Percentiles rank a stretch among this genome's conserved stretches.
Conservation (phyloP, 23 tunicate species). For the Halocynthia roretzi region DNA sequence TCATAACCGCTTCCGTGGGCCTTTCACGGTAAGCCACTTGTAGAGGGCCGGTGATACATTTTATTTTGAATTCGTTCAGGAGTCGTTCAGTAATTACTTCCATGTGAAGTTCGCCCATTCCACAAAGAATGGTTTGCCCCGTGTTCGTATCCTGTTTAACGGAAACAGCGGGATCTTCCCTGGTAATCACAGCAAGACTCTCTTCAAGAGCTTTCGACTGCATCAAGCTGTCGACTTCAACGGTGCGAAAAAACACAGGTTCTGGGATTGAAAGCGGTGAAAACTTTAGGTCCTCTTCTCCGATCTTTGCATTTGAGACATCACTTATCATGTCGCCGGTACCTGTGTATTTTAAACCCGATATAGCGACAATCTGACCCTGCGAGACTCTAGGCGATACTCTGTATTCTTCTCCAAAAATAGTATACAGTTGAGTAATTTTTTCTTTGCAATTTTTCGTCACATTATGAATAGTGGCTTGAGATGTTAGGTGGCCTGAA, state of each 20-base stretch:
- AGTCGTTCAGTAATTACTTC: conserved; percentile 67
- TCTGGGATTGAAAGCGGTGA: conserved; percentile 68
- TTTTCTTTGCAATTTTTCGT: conserved; percentile 54
- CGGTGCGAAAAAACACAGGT: conserved; percentile 75
- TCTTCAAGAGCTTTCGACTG: conserved; percentile 53
- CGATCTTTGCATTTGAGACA: background rate
- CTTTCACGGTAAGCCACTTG: conserved; percentile 81
- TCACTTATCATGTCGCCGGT: conserved; percentile 76
- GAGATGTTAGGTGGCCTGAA: conserved; percentile 46
- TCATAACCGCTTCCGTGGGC: conserved; percentile 15
- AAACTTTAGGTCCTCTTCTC: background rate
- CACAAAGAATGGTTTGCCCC: conserved; percentile 65
- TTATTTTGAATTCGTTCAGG: conserved; percentile 58
- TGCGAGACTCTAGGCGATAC: conserved; percentile 17
- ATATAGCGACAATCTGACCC: conserved; percentile 55
- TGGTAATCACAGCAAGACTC: conserved; percentile 34
- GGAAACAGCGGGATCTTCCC: conserved; percentile 82
- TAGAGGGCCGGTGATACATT: conserved; percentile 63
- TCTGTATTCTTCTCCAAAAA: conserved; percentile 61
- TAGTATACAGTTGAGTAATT: conserved; percentile 26
- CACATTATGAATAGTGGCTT: conserved; percentile 37
- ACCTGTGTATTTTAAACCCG: conserved; percentile 54
- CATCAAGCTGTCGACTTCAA: conserved; percentile 43
- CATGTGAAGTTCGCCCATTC: conserved; percentile 97
- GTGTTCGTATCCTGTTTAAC: conserved; percentile 22